Evolutionary conservation across 2,888 invertebrate genomes (phyloP), one percentile per base, ranked within the genome.

Genomic region (Lissocephala sabroskyi): DNA sequence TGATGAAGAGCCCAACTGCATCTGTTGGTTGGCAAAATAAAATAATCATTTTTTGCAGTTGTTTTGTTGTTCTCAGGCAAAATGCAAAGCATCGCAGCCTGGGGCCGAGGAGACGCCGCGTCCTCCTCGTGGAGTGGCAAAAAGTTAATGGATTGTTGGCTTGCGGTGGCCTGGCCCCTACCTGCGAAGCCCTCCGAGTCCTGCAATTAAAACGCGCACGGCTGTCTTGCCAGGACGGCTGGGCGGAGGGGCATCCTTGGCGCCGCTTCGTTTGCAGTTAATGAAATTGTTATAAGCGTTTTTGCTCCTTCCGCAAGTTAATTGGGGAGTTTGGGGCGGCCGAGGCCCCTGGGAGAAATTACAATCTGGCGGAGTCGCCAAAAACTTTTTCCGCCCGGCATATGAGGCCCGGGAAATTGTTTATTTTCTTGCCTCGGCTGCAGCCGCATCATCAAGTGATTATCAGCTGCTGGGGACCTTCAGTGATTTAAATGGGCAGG

Each of bases 141-240:
- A 73, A 73, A 73, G 74, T 76, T 76, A 73, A 73, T 76, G 73
- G 77, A 73, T 73, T 76, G 77, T 76, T 66, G 76, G 76, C 66
- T 70, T 68, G 71, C 52, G 74, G 76, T 59, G 76, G 62, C 60
- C 73, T 58, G 53, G 59, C 60, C 50, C 35, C 58, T 37, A 23
- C 44, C 4, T 16, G 14, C 2, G 16, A 13, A 41, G 16, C 41
- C 17, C 14, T 46, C 46, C 11, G 26, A 23, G 56, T n/a, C 52
- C 54, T 66, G 68, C 68, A 73, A 73, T 73, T 73, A 73, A 73
- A 73, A 56, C 40, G 59, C 52, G 43, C 19, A 11, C 45, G 49
- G 60, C 60, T 45, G 49, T 50, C 55, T 49, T 49, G 18, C 29
- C 44, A 36, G 26, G 19, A 50, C 55, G 29, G 49, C 44, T 36